Evolutionary conservation across 2,888 invertebrate genomes (phyloP).

Genomic region (Euzophera pinguis): DNA sequence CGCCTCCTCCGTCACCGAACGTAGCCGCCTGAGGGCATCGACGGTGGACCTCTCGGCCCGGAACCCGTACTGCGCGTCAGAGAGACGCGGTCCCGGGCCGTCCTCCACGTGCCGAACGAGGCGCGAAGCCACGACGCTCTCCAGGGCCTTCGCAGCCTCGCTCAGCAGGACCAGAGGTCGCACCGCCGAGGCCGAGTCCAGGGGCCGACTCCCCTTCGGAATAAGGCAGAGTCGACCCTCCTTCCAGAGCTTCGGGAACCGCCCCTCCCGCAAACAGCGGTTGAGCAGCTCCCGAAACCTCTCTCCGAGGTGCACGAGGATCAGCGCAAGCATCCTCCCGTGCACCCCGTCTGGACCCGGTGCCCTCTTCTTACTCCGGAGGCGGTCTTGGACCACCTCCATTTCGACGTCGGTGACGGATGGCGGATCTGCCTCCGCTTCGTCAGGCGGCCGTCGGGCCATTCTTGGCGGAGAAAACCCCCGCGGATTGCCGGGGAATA

Average conservation of each 20-base stretch:
- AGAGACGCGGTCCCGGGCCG: not conserved
- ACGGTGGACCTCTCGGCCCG: not conserved
- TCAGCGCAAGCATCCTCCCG: not conserved
- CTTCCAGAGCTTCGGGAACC: conserved; percentile 15
- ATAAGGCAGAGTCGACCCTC: conserved; percentile 12
- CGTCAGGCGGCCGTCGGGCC: not conserved
- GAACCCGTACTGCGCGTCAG: not conserved
- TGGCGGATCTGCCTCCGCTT: not conserved
- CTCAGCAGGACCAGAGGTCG: too few relatives aligned
- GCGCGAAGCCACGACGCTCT: not conserved
- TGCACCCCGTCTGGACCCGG: conserved; percentile 16
- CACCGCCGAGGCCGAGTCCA: conserved; percentile 11
- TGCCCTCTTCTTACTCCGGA: conserved; percentile 9
- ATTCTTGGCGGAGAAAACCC: not conserved
- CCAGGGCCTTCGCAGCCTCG: not conserved
- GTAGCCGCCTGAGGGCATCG: too few relatives aligned
- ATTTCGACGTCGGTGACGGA: conserved; percentile 1
- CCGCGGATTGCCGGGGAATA: not conserved
- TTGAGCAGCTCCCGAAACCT: not conserved
- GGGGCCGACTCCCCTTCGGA: conserved; percentile 6
- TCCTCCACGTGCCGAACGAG: not conserved
- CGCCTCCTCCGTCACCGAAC: too few relatives aligned
- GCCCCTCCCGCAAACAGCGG: not conserved
- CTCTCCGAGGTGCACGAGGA: not conserved
- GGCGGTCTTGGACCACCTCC: not conserved